These are phyloP conservation scores for Betta splendens DNA, from an alignment of 2,797 vertebrate species.

Conservation along the genomic window DNA sequence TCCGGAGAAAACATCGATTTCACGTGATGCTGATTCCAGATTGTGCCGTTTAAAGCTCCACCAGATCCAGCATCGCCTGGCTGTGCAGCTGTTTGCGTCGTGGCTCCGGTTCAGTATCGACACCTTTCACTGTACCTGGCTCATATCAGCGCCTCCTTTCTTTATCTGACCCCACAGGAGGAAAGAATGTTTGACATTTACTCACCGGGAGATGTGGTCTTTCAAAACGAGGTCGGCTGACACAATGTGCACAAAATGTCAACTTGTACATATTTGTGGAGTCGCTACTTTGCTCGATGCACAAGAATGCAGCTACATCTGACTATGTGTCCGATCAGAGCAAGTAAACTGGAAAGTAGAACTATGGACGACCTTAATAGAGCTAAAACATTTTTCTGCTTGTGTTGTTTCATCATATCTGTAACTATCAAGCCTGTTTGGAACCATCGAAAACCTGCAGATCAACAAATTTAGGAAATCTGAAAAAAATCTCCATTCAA, in stretches of 20 bases:
- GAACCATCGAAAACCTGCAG: background rate
- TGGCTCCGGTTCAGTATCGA: too few species aligned
- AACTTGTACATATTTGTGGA: background rate
- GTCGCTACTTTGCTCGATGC: background rate
- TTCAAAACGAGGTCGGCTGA: background rate
- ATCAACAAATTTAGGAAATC: too few species aligned
- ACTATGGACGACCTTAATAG: too few species aligned
- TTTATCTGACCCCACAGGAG: background rate
- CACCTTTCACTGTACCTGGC: background rate
- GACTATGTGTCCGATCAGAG: background rate
- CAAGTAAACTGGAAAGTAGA: background rate
- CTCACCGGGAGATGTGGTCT: background rate
- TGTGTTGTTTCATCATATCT: too few species aligned
- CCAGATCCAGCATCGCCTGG: too few species aligned
- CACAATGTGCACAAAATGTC: background rate
- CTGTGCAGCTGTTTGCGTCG: too few species aligned
- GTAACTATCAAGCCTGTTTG: too few species aligned
- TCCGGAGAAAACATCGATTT: background rate
- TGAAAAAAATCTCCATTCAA: constrained; percentile 32
- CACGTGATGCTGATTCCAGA: background rate
- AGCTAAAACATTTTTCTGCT: too few species aligned
- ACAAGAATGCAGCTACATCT: background rate
- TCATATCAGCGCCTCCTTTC: background rate
- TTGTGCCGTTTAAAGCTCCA: background rate
- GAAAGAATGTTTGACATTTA: constrained; percentile 3